Conservation (phyloP, 2,113 vertebrate genomes). For the Sinocyclocheilus anophthalmus region DNA sequence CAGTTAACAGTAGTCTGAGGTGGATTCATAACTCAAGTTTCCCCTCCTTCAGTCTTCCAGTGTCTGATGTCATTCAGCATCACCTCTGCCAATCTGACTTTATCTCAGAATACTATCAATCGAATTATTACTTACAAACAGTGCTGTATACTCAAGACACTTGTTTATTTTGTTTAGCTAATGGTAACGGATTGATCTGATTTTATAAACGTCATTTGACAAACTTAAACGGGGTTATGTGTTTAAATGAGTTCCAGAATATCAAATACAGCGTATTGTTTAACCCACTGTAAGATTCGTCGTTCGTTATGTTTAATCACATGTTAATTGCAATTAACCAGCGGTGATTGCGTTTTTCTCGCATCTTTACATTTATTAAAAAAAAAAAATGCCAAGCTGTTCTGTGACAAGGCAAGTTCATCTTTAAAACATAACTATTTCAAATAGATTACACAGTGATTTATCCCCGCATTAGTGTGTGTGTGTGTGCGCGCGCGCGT, state of each 20-base stretch:
- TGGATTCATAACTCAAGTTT: background rate
- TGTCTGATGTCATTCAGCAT: background rate
- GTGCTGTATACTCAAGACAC: background rate
- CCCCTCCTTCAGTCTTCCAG: background rate
- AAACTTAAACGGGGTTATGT: background rate
- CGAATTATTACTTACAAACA: conserved; percentile 14
- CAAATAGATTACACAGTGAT: background rate
- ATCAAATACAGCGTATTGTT: background rate
- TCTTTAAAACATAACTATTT: background rate
- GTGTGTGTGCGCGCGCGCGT: no score
- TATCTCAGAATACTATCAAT: background rate
- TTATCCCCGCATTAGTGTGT: no score
- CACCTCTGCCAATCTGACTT: background rate
- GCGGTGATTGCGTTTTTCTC: background rate
- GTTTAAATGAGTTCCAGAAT: background rate
- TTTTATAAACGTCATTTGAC: background rate
- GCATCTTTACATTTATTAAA: background rate
- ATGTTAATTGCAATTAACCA: background rate
- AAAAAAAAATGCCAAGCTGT: background rate
- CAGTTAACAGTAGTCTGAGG: background rate
- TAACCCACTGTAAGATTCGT: background rate
- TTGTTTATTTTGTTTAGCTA: conserved; percentile 16
- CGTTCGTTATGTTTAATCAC: background rate
- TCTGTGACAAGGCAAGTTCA: background rate
- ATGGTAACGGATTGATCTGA: background rate